Conservation (phyloP, 2,797 vertebrate species). For the Ibycter americanus region DNA sequence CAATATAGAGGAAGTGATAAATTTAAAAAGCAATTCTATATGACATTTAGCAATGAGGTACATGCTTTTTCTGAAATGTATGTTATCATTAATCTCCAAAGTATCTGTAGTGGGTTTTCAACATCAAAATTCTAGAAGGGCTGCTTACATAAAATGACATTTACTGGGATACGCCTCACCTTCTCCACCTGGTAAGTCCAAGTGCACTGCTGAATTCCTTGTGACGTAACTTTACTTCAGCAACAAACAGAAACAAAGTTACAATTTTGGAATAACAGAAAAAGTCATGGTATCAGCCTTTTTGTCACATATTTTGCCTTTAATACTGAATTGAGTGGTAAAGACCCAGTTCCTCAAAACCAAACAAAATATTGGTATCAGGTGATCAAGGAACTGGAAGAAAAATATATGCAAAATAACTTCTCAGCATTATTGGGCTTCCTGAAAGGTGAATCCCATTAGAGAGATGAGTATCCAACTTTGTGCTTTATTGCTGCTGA, state of each 20-base stretch:
- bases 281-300: background rate
- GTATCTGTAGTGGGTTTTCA: background rate
- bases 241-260: background rate
- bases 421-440: background rate
- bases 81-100: background rate
- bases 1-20: background rate
- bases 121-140: background rate
- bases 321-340: background rate
- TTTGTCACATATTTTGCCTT: background rate
- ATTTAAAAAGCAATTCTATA: background rate
- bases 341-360: background rate
- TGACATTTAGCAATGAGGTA: background rate
- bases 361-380: background rate
- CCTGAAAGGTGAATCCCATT: background rate
- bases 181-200: background rate
- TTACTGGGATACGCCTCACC: background rate
- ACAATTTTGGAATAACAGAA: background rate
- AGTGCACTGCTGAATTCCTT: background rate
- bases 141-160: background rate
- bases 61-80: background rate
- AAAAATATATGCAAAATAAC: background rate
- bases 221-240: background rate
- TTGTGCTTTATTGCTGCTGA: background rate
- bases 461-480: background rate
- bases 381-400: background rate